phyloP scores from a whole-genome alignment of 1,140 invertebrate species.

The Gryllus bimaculatus region DNA sequence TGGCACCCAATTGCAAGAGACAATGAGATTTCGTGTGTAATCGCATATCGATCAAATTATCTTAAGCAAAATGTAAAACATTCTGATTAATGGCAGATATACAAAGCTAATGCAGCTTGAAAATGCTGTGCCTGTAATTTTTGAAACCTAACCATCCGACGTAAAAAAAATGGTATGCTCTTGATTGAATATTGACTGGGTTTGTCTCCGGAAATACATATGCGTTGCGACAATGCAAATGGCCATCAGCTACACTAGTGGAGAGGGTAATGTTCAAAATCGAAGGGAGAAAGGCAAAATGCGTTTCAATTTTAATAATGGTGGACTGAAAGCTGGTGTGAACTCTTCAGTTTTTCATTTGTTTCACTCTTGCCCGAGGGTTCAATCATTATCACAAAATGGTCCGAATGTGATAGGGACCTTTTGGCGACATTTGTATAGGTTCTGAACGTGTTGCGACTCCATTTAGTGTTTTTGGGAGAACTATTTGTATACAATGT shows the following conservation, averaged over 20 bases:
- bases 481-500: too few relatives aligned
- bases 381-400: not conserved
- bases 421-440: too few relatives aligned
- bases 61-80: not conserved
- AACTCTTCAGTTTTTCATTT: not conserved
- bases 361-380: not conserved
- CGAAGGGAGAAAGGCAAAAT: too few relatives aligned
- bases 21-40: not conserved
- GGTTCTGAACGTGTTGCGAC: too few relatives aligned
- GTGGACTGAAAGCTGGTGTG: not conserved
- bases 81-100: not conserved
- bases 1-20: not conserved
- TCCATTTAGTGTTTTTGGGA: too few relatives aligned
- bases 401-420: too few relatives aligned
- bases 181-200: not conserved
- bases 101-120: constrained; percentile 1
- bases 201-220: not conserved
- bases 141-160: not conserved
- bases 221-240: not conserved
- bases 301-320: not conserved
- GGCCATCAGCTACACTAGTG: not conserved
- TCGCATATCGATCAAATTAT: constrained; percentile 1
- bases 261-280: not conserved
- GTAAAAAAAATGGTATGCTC: not conserved
- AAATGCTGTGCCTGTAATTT: not conserved